phyloP scores from a whole-genome alignment of 2,888 invertebrate species.

The Luperina testacea region DNA sequence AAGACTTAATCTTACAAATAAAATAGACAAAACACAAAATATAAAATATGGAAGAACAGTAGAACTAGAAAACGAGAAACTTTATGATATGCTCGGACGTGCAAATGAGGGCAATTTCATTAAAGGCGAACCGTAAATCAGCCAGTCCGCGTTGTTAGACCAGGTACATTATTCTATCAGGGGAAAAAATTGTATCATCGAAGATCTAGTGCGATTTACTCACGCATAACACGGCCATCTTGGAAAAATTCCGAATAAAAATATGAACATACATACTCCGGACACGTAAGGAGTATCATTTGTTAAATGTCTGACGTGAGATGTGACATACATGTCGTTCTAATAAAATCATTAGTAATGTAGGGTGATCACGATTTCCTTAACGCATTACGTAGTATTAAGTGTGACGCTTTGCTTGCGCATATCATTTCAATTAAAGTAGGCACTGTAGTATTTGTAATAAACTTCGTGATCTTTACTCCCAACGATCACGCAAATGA shows the following conservation, averaged over 20 bases:
- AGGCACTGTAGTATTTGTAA: constrained; percentile 23
- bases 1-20: constrained; percentile 10
- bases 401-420: constrained; percentile 14
- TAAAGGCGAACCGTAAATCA: constrained; percentile 45
- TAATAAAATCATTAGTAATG: constrained; percentile 60
- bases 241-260: constrained; percentile 49
- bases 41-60: constrained; percentile 19
- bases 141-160: constrained; percentile 29
- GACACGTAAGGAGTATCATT: constrained; percentile 48
- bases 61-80: constrained; percentile 27
- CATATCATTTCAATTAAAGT: constrained; percentile 32
- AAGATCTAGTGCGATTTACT: constrained; percentile 48
- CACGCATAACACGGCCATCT: constrained; percentile 41
- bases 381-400: constrained; percentile 48
- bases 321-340: constrained; percentile 44
- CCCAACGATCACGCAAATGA: constrained; percentile 39
- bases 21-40: constrained; percentile 29
- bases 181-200: constrained; percentile 45
- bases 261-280: constrained; percentile 42
- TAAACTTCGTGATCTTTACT: constrained; percentile 43
- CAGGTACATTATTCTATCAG: constrained; percentile 35
- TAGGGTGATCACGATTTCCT: constrained; percentile 64
- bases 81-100: constrained; percentile 46
- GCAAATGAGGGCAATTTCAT: constrained; percentile 55
- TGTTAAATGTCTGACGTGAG: constrained; percentile 59